These are phyloP conservation scores for Diarsia brunnea DNA, from an alignment of 2,888 invertebrate genomes.

Conservation along the genomic window DNA sequence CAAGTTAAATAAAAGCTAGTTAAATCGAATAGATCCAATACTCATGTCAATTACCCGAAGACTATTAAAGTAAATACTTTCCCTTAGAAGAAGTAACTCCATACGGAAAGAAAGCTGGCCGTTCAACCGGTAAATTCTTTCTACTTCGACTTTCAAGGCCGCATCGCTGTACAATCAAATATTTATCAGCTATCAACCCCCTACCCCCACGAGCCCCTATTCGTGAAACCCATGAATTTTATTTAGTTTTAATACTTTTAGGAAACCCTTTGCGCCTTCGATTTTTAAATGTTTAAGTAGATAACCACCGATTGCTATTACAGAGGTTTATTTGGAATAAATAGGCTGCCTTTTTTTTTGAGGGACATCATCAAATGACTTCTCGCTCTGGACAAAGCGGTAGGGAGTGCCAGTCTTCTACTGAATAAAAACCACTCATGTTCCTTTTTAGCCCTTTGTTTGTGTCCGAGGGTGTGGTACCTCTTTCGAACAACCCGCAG, in stretches of 20 bases:
- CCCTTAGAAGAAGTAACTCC: neutral
- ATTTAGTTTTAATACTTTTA: conserved; percentile 42
- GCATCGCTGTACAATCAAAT: conserved; percentile 37
- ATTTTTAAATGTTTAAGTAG: conserved; percentile 21
- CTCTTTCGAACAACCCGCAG: too few species aligned
- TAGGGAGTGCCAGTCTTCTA: too few species aligned
- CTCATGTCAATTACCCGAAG: neutral
- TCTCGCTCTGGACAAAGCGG: too few species aligned
- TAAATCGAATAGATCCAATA: neutral
- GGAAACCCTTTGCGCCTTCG: conserved; percentile 10
- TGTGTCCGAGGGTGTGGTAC: too few species aligned
- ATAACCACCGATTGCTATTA: conserved; percentile 2
- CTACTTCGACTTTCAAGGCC: conserved; percentile 37
- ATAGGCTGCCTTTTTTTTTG: too few species aligned
- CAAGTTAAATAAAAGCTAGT: neutral
- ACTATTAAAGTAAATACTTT: neutral
- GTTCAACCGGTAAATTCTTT: conserved; percentile 22
- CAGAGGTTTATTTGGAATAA: too few species aligned
- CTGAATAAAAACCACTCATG: too few species aligned
- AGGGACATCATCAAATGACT: too few species aligned
- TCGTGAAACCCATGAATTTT: conserved; percentile 51
- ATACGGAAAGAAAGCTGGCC: neutral
- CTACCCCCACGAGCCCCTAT: neutral
- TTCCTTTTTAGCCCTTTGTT: too few species aligned
- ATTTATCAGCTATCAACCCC: conserved; percentile 40